Percentiles rank a stretch among this genome's conserved stretches.
These are phyloP conservation scores for Argyresthia albistria DNA, from an alignment of 2,888 invertebrate species.

Conservation along the genomic window DNA sequence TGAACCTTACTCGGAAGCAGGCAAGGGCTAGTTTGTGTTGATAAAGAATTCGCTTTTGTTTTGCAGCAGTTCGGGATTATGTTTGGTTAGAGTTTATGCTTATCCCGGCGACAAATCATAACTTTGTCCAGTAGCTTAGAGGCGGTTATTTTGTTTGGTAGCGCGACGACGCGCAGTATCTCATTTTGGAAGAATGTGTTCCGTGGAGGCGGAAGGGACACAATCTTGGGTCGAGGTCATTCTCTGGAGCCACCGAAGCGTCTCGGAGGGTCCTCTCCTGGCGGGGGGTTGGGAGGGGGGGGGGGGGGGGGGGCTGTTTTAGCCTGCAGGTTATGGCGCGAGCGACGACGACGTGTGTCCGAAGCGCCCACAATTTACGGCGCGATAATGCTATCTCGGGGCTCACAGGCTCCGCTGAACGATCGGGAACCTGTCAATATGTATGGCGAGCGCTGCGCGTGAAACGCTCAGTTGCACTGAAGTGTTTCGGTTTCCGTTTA, in stretches of 20 bases:
- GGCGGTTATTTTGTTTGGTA: not conserved
- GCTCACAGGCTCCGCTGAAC: too few species aligned
- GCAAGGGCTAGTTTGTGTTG: not conserved
- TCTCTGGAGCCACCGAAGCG: too few species aligned
- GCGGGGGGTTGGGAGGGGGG: not conserved
- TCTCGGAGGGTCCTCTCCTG: not conserved
- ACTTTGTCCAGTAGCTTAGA: not conserved
- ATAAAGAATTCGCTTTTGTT: too few species aligned
- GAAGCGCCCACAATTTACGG: too few species aligned
- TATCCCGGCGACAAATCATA: constrained; percentile 1
- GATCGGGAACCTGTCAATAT: too few species aligned
- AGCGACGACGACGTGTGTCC: too few species aligned
- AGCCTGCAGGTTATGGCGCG: too few species aligned
- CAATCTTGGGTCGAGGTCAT: not conserved
- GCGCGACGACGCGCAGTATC: too few species aligned
- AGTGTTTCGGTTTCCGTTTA: too few species aligned
- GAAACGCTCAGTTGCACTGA: too few species aligned
- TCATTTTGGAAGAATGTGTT: not conserved
- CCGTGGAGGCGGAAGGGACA: not conserved
- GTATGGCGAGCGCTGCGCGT: too few species aligned
- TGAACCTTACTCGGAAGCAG: not conserved
- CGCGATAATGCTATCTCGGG: too few species aligned
- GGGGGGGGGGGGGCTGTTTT: not conserved
- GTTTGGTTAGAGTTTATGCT: constrained; percentile 1
- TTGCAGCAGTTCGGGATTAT: not conserved